Conservation (phyloP, 2,888 invertebrate genomes). For the Prenolepis imparis region DNA sequence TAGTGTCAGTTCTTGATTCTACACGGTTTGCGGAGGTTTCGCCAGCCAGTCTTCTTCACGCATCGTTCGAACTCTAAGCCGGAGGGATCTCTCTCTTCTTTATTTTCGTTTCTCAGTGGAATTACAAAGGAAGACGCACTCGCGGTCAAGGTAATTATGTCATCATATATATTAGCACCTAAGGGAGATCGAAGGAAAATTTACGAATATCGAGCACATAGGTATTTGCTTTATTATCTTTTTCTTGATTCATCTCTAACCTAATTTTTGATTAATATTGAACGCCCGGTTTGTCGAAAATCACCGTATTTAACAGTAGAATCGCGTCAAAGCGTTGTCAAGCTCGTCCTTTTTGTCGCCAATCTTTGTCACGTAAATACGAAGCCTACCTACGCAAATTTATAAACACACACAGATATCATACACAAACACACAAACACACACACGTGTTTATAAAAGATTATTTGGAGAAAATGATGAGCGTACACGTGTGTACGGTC, state of each 20-base stretch:
- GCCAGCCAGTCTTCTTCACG: conserved; percentile 4
- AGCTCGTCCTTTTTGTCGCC: conserved; percentile 32
- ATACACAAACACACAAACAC: neutral
- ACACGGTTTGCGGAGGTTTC: conserved; percentile 34
- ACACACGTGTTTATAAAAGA: conserved; percentile 6
- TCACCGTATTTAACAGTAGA: neutral
- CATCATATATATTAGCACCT: neutral
- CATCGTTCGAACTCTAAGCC: neutral
- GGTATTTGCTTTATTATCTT: conserved; percentile 39
- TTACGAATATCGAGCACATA: conserved; percentile 28
- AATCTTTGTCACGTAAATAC: conserved; percentile 75
- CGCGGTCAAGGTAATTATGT: conserved; percentile 10
- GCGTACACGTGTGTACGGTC: conserved; percentile 34
- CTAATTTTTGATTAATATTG: conserved; percentile 55
- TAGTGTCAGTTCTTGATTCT: conserved; percentile 61
- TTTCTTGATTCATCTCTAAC: neutral
- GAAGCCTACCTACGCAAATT: conserved; percentile 18
- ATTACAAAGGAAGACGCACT: conserved; percentile 4
- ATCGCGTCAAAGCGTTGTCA: neutral
- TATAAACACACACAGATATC: neutral
- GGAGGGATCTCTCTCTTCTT: neutral
- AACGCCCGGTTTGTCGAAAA: conserved; percentile 54
- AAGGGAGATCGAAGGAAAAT: conserved; percentile 30
- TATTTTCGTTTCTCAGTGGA: neutral
- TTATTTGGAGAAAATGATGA: conserved; percentile 17